phyloP scores from a whole-genome alignment of 2,113 vertebrate genomes.

The Hyaena hyaena region DNA sequence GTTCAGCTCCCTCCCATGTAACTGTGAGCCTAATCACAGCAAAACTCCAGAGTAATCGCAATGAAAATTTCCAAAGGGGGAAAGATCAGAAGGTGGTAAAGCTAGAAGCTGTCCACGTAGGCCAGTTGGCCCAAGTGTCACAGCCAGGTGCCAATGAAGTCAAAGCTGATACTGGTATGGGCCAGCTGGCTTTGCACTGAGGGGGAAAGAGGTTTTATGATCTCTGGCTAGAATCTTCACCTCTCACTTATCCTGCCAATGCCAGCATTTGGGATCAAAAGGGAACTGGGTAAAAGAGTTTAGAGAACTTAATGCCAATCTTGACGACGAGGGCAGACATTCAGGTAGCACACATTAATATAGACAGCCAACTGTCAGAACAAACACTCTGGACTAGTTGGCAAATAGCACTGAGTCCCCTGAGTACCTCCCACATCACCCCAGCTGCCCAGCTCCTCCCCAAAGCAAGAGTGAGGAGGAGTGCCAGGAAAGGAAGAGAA shows the following conservation, averaged over 20 bases:
- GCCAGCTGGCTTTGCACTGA: slow-evolving; percentile 59
- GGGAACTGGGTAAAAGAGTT: background rate
- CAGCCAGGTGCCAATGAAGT: background rate
- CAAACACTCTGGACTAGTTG: background rate
- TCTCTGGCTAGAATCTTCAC: slow-evolving; percentile 7
- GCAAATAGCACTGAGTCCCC: background rate
- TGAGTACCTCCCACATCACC: fast-evolving
- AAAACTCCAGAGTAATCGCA: background rate
- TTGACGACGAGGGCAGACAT: background rate
- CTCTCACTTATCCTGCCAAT: background rate
- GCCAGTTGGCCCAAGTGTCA: slow-evolving; percentile 49
- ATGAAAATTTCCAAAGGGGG: slow-evolving; percentile 47
- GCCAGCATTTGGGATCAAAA: background rate
- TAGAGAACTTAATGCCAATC: background rate
- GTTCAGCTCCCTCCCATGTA: background rate
- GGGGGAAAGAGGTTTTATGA: background rate
- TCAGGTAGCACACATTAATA: background rate
- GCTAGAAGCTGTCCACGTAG: background rate
- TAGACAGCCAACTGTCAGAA: background rate
- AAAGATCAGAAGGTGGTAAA: background rate
- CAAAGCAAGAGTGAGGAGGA: background rate
- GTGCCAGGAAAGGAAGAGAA: background rate
- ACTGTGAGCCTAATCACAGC: background rate
- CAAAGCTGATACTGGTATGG: background rate
- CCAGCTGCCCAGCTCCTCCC: background rate